Conservation (phyloP, 1,140 invertebrate genomes). For the Babylonia areolata region DNA sequence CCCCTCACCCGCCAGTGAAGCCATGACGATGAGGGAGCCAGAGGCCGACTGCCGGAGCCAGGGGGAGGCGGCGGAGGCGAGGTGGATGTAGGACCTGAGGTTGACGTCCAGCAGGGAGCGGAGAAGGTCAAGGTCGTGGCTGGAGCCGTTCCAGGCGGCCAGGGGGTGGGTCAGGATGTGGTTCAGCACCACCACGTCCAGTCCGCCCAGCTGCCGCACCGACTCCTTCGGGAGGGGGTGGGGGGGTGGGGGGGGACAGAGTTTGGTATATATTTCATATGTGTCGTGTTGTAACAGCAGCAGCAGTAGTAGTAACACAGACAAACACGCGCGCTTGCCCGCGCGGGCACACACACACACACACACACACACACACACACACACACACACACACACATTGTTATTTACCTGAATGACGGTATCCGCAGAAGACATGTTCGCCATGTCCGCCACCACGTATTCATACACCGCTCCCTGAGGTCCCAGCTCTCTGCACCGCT, state of each 20-base stretch:
- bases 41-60: slow-evolving; percentile 53
- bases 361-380: background rate
- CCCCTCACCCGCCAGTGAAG: slow-evolving; percentile 63
- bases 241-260: slow-evolving; percentile 17
- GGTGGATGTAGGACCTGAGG: slow-evolving; percentile 68
- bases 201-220: slow-evolving; percentile 56
- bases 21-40: slow-evolving; percentile 70
- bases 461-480: no score
- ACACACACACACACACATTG: background rate
- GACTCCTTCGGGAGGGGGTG: no score
- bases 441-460: no score
- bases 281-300: no score
- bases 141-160: slow-evolving; percentile 61
- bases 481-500: no score
- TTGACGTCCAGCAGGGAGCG: slow-evolving; percentile 65
- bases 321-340: no score
- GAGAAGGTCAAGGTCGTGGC: slow-evolving; percentile 58
- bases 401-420: no score
- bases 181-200: slow-evolving; percentile 71
- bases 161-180: slow-evolving; percentile 65
- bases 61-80: slow-evolving; percentile 67
- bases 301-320: no score
- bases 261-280: no score
- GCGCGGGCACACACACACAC: no score
- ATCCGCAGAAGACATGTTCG: no score